phyloP scores from a whole-genome alignment of 2,797 vertebrate species.

The Acomys russatus region DNA sequence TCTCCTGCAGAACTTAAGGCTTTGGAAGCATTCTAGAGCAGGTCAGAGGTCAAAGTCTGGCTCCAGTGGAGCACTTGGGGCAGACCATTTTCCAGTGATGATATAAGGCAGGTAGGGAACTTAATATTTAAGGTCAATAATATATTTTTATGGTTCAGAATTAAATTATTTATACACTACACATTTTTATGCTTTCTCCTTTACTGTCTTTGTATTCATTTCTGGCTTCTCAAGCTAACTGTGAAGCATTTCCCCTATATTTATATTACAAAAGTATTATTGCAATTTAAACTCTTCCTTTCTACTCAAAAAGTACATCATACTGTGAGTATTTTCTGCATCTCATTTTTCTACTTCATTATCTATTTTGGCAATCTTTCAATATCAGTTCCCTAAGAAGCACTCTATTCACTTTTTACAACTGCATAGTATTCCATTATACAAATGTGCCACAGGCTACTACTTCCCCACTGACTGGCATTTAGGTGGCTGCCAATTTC shows the following conservation, averaged over 20 bases:
- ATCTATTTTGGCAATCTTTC: constrained; percentile 28
- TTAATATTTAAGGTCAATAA: neutral
- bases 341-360: neutral
- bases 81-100: neutral
- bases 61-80: neutral
- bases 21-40: neutral
- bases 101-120: neutral
- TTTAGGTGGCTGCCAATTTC: neutral
- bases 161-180: neutral
- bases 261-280: neutral
- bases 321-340: neutral
- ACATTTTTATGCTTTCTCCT: neutral
- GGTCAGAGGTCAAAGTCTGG: neutral
- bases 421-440: neutral
- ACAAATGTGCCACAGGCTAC: neutral
- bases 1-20: neutral
- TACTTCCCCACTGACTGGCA: neutral
- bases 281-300: neutral
- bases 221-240: neutral
- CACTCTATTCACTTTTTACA: neutral
- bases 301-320: neutral
- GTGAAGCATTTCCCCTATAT: neutral
- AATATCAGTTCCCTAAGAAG: neutral
- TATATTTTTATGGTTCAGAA: neutral
- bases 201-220: neutral